Evolutionary conservation across 2,797 vertebrate genomes (phyloP), one percentile per base, ranked within the genome.

Genomic region (Vultur gryphus): DNA sequence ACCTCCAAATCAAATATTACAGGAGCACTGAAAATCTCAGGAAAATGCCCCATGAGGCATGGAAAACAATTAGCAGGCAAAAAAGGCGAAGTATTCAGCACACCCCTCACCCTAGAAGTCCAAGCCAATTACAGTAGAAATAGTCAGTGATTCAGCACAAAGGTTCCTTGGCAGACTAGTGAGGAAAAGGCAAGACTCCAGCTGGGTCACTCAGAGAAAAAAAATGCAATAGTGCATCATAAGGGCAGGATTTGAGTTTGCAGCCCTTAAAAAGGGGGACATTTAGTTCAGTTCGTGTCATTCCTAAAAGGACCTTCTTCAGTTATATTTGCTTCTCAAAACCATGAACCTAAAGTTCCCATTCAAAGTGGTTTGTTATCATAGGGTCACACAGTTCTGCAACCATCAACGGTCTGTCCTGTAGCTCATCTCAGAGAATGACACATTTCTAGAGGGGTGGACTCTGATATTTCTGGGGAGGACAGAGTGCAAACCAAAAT

Each of bases 121-220:
- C 91, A 93, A 95, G 96, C 90, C 96, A 96, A 97, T 97, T 96
- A 97, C 96, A 95, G 93, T 89, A 95, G 93, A 95, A 95, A 86
- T 93, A 96, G 93, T 87, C 86, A 95, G 94, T 90, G 94, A 97
- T 95, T 96, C 97, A 95, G 95, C 91, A 97, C 93, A 97, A 96
- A 95, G 86, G 90, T 93, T 97, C 80, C 93, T 95, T 97, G 97
- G 97, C 97, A 96, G 87, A 76, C 62, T 67, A 93, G 77, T n/a
- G 66, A 97, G 80, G 90, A 94, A 97, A 95, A 95, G 95, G 96
- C 95, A 95, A 87, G 57, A 80, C 73, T 96, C 96, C 96, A 97
- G 93, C 96, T 97, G 90, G 96, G 96, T 96, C 95, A 95, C 85
- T 91, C 67, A 79, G 73, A 82, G 83, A 87, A 96, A 91, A 94